Evolutionary conservation across 2,888 invertebrate species (phyloP).

Genomic region (Idaea biselata): DNA sequence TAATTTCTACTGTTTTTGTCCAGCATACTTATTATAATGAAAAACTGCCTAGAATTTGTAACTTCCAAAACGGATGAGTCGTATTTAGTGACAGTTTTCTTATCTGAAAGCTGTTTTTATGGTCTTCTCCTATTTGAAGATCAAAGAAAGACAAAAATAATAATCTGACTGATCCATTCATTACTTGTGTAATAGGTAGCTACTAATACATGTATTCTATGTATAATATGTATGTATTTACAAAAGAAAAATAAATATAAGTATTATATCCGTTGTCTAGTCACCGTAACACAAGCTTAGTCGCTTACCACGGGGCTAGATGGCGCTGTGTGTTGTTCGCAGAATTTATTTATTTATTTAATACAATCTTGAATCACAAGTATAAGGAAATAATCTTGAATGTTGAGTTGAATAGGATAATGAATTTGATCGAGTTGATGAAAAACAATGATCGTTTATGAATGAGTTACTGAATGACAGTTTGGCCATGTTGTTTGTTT

Average conservation of each 20-base stretch:
- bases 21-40: neutral
- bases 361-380: no score
- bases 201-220: no score
- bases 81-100: neutral
- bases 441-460: conserved; percentile 72
- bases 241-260: no score
- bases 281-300: no score
- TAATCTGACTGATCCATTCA: no score
- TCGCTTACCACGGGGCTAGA: no score
- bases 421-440: conserved; percentile 62
- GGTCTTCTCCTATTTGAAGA: neutral
- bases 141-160: neutral
- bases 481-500: conserved; percentile 76
- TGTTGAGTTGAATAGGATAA: conserved; percentile 37
- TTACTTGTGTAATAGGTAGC: neutral
- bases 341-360: no score
- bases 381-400: neutral
- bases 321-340: no score
- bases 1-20: neutral
- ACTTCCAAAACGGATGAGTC: neutral
- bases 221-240: no score
- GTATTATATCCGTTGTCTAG: no score
- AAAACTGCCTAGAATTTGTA: neutral
- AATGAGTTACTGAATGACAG: conserved; percentile 80
- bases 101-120: neutral